phyloP scores from a whole-genome alignment of 2,888 invertebrate genomes.

The Nomada lathburiana region DNA sequence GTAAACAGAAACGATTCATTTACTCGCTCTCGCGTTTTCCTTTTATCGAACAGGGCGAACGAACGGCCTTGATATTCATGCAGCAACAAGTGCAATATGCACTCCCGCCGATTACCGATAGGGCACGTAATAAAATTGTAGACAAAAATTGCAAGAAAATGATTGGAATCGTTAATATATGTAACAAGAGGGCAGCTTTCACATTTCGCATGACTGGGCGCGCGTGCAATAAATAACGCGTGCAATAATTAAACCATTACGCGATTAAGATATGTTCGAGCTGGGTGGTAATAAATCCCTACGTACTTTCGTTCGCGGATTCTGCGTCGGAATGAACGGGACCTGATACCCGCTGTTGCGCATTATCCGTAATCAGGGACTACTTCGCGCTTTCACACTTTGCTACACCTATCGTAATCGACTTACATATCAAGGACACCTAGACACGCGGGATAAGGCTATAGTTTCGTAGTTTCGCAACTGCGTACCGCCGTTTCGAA shows the following conservation, averaged over 20 bases:
- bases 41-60: not conserved
- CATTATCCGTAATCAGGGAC: conserved; percentile 31
- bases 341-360: not conserved
- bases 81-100: not conserved
- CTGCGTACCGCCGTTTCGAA: not conserved
- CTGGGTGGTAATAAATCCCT: too few species aligned
- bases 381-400: not conserved
- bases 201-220: too few species aligned
- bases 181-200: too few species aligned
- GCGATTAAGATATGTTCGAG: too few species aligned
- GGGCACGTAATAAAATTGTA: too few species aligned
- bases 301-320: not conserved
- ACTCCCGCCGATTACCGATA: not conserved
- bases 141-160: too few species aligned
- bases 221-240: too few species aligned
- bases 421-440: conserved; percentile 13
- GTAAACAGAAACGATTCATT: not conserved
- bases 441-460: not conserved
- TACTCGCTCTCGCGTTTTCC: not conserved
- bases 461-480: conserved; percentile 15
- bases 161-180: too few species aligned
- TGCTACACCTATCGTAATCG: not conserved
- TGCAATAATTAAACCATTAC: too few species aligned
- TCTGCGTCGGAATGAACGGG: conserved; percentile 16
- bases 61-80: conserved; percentile 30